phyloP scores from a whole-genome alignment of 2,888 invertebrate species.

The Drosophila kuntzei region DNA sequence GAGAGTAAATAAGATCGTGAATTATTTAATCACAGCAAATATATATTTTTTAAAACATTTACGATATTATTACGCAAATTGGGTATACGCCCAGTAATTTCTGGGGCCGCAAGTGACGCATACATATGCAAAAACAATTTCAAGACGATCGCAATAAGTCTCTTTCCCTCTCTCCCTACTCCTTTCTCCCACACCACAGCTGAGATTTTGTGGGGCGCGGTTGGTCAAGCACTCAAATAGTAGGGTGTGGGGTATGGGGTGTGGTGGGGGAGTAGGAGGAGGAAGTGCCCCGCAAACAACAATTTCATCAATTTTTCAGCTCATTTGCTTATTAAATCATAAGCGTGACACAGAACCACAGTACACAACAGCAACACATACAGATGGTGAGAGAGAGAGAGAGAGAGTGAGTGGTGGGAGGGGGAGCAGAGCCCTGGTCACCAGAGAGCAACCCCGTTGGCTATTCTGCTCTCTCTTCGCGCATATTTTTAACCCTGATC shows the following conservation, averaged over 20 bases:
- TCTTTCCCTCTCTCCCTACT: neutral
- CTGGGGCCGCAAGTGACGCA: constrained; percentile 64
- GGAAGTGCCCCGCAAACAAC: constrained; percentile 43
- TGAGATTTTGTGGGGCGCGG: constrained; percentile 68
- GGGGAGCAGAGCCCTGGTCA: constrained; percentile 36
- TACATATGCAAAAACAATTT: constrained; percentile 53
- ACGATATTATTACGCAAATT: constrained; percentile 52
- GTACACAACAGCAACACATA: constrained; percentile 7
- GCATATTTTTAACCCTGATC: constrained; percentile 79
- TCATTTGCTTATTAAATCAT: constrained; percentile 83
- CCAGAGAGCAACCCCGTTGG: constrained; percentile 59
- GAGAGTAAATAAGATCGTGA: constrained; percentile 20
- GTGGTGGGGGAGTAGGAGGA: constrained; percentile 2
- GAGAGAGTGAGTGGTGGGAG: neutral
- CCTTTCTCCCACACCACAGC: neutral
- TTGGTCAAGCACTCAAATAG: constrained; percentile 42
- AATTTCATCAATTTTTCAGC: constrained; percentile 79
- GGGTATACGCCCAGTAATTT: constrained; percentile 71
- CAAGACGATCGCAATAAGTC: constrained; percentile 20
- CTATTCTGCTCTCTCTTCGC: constrained; percentile 39
- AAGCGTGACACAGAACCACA: constrained; percentile 70
- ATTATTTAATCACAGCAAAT: constrained; percentile 44
- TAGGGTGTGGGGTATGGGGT: neutral
- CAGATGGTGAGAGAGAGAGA: neutral
- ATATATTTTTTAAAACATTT: constrained; percentile 39